Percentiles rank a stretch among this genome's conserved stretches.
Conservation (phyloP, 1,140 invertebrate species). For the Pachyrhynchus sulphureomaculatus region DNA sequence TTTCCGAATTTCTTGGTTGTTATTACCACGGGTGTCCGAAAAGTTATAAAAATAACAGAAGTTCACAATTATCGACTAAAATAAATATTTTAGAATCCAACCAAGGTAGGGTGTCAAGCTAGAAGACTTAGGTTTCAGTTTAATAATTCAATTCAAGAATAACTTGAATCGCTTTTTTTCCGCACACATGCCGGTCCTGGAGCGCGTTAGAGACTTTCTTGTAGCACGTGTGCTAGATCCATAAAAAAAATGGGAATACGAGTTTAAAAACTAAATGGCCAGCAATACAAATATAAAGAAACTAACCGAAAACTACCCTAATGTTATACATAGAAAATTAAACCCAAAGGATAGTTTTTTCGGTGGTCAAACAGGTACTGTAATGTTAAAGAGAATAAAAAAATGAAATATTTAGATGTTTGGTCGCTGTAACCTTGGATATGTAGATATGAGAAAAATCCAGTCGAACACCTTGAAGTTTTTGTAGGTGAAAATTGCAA, state of each 20-base stretch:
- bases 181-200: too few species aligned
- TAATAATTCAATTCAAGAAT: neutral
- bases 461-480: slow-evolving; percentile 46
- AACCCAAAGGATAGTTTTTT: slow-evolving; percentile 24
- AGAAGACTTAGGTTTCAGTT: too few species aligned
- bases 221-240: too few species aligned
- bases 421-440: slow-evolving; percentile 48
- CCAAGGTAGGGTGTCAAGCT: too few species aligned
- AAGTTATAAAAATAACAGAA: too few species aligned
- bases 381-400: slow-evolving; percentile 38
- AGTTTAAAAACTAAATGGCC: neutral
- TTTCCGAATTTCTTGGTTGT: too few species aligned
- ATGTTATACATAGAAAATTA: neutral
- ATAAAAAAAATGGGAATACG: slow-evolving; percentile 13
- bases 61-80: too few species aligned
- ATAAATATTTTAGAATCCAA: too few species aligned
- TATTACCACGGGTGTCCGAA: too few species aligned
- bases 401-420: slow-evolving; percentile 49
- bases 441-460: slow-evolving; percentile 44
- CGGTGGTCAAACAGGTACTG: slow-evolving; percentile 47
- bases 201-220: too few species aligned
- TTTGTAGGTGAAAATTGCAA: slow-evolving; percentile 18
- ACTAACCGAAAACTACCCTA: neutral
- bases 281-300: neutral
- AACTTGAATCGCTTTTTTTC: too few species aligned